phyloP scores from a whole-genome alignment of 2,888 invertebrate species.

The Strigamia maritima region DNA sequence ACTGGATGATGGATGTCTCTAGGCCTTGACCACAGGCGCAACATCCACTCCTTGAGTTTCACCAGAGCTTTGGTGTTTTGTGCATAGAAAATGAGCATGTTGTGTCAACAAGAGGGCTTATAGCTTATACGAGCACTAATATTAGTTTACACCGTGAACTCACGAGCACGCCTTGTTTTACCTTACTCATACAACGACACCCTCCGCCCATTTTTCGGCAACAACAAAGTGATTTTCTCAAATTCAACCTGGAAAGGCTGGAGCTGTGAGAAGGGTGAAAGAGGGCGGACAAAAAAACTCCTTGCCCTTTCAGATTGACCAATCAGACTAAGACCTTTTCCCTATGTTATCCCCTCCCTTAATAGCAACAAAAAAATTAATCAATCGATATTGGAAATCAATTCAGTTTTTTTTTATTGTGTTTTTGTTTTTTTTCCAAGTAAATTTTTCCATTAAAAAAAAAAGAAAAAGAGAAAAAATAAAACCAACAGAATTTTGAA shows the following conservation, averaged over 20 bases:
- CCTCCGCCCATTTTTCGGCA: constrained; percentile 19
- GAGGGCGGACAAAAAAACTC: not conserved
- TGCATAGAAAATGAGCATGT: constrained; percentile 5
- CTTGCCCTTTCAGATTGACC: not conserved
- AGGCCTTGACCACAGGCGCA: constrained; percentile 37
- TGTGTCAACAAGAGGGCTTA: constrained; percentile 18
- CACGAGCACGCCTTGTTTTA: constrained; percentile 16
- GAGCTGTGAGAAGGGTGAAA: not conserved
- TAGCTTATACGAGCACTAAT: constrained; percentile 8
- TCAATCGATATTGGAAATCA: not conserved
- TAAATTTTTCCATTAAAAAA: not conserved
- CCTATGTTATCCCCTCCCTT: not conserved
- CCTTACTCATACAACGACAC: constrained; percentile 6
- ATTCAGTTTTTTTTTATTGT: too few relatives aligned
- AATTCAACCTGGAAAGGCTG: not conserved
- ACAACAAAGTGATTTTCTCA: constrained; percentile 5
- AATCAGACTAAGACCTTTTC: not conserved
- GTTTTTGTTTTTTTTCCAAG: not conserved
- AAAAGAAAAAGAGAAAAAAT: not conserved
- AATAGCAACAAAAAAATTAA: not conserved
- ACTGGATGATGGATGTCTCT: constrained; percentile 37
- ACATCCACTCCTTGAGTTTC: constrained; percentile 23
- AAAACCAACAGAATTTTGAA: not conserved
- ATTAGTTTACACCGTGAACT: constrained; percentile 20
- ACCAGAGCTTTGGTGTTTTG: not conserved